Evolutionary conservation across 2,888 invertebrate genomes (phyloP), one percentile per base, ranked within the genome.

Genomic region (Apodemia zela): DNA sequence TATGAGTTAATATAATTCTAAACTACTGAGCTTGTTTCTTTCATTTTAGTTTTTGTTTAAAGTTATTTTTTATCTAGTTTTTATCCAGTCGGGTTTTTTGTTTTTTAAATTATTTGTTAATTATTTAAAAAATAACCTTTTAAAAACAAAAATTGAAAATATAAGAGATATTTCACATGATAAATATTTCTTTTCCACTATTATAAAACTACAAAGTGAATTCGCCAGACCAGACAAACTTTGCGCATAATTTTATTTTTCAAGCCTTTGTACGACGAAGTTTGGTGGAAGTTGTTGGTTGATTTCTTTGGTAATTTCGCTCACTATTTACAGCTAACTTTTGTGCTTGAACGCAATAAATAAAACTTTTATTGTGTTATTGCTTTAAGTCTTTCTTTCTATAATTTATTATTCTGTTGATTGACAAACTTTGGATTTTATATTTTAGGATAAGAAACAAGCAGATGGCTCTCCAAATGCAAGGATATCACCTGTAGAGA

Each of bases 211-310:
- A 54, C 54, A 54, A 54, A 54, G 54, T 54, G 54, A 54, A 54
- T 54, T 54, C 54, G 21, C 54, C 54, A 54, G 54, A 54, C 54
- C 54, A 54, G 54, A 54, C 54, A 54, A 77, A 77, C 67, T 75
- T 77, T 66, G 68, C 70, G 72, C 73, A 81, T 79, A 80, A 79
- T 79, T 81, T 77, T 77, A 78, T 79, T 82, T 78, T 77, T 78
- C 74, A 74, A 75, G 72, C 74, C 74, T 71, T 73, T 73, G 67
- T 54, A 54, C 25, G 72, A 64, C 66, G 68, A 62, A 66, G 69
- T 69, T 71, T 68, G 63, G 63, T 47, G 54, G 67, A 75, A 78
- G 71, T 76, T 78, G 70, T 68, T 63, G 62, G 64, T 63, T 72
- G 73, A 76, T 77, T 77, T 74, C 72, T 68, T 65, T 64, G 67